Conservation (phyloP, 2,888 invertebrate species). For the Hoplodrina blanda region DNA sequence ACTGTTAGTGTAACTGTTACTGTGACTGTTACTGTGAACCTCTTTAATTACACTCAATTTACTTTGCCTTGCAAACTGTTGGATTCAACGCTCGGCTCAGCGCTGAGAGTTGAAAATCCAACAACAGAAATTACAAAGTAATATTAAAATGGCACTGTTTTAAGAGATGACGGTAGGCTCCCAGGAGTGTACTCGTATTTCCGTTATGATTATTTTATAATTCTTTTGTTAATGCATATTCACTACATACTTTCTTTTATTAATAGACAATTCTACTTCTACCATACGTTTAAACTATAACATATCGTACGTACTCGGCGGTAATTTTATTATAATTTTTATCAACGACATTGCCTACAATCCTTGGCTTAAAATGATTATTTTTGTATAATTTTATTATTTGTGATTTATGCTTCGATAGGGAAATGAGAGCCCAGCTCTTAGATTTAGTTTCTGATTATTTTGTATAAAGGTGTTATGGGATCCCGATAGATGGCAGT, state of each 20-base stretch:
- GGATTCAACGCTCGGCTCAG: too few species aligned
- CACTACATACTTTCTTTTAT: conserved; percentile 26
- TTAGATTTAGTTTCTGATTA: conserved; percentile 46
- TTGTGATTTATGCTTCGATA: conserved; percentile 57
- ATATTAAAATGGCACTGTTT: too few species aligned
- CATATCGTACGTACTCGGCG: conserved; percentile 23
- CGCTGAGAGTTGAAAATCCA: too few species aligned
- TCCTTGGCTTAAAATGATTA: conserved; percentile 59
- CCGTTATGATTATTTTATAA: neutral
- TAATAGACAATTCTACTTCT: conserved; percentile 18
- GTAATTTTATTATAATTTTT: conserved; percentile 45
- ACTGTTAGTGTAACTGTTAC: too few species aligned
- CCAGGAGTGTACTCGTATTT: too few species aligned
- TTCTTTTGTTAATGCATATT: conserved; percentile 3
- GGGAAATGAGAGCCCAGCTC: conserved; percentile 58
- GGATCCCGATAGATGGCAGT: conserved; percentile 43
- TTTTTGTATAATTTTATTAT: conserved; percentile 63
- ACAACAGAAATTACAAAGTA: too few species aligned
- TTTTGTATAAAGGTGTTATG: conserved; percentile 55
- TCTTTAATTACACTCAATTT: too few species aligned
- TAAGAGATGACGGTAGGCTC: too few species aligned
- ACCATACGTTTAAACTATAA: conserved; percentile 1
- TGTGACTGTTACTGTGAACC: too few species aligned
- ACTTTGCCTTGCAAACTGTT: too few species aligned
- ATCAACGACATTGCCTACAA: conserved; percentile 56